phyloP scores from a whole-genome alignment of 2,888 invertebrate species.

The Eristalis tenax region DNA sequence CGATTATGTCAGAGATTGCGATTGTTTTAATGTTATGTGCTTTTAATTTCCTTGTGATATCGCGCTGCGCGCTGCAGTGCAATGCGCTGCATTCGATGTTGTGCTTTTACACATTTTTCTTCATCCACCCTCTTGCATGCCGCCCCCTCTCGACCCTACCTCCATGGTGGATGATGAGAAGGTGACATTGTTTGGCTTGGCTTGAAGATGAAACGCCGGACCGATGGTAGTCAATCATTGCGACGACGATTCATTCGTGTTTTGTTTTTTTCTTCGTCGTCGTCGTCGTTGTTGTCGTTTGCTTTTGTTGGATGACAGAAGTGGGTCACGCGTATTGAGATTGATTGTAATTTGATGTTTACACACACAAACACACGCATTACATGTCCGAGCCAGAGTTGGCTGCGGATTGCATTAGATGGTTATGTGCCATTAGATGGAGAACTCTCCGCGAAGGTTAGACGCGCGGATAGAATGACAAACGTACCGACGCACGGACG shows the following conservation, averaged over 20 bases:
- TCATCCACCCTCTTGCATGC: neutral
- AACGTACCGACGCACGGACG: constrained; percentile 1
- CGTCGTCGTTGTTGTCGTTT: neutral
- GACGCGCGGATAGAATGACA: constrained; percentile 19
- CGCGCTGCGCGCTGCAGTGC: constrained; percentile 24
- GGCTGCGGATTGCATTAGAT: constrained; percentile 43
- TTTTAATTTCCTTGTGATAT: constrained; percentile 69
- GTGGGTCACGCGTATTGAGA: constrained; percentile 63
- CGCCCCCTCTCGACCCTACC: neutral
- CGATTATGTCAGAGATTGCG: constrained; percentile 69
- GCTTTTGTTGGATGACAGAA: constrained; percentile 39
- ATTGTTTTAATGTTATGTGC: constrained; percentile 68
- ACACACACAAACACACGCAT: constrained; percentile 1
- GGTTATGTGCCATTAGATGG: constrained; percentile 6
- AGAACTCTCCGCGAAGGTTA: constrained; percentile 29
- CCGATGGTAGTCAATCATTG: constrained; percentile 63
- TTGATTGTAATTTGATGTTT: constrained; percentile 60
- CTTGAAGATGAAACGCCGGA: constrained; percentile 60
- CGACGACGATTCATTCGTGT: constrained; percentile 35
- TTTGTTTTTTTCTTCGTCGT: constrained; percentile 5
- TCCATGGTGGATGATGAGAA: neutral
- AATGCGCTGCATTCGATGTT: neutral
- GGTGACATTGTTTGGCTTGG: constrained; percentile 64
- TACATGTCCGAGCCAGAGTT: neutral
- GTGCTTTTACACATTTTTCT: neutral